Evolutionary conservation across 2,797 vertebrate genomes (phyloP).

Genomic region (Petrocephalus schoutedeni): DNA sequence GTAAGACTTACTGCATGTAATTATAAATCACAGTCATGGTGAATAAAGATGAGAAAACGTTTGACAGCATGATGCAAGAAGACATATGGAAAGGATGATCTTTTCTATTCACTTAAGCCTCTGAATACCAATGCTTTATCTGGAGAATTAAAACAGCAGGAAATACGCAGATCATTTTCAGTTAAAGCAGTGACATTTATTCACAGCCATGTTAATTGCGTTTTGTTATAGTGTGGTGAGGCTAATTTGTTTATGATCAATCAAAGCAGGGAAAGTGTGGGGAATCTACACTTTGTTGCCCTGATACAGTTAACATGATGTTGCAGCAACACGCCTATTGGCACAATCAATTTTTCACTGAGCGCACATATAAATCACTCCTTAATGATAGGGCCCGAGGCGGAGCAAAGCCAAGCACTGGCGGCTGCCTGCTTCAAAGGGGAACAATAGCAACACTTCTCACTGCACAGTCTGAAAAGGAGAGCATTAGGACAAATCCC

Average conservation of each 20-base stretch:
- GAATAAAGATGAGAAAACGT: background rate
- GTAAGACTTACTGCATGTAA: background rate
- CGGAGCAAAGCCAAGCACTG: background rate
- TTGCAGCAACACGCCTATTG: slow-evolving; percentile 50
- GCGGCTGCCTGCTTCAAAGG: slow-evolving; percentile 10
- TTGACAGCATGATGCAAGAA: slow-evolving; percentile 27
- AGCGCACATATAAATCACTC: slow-evolving; percentile 55
- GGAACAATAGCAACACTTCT: background rate
- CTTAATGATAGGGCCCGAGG: slow-evolving; percentile 43
- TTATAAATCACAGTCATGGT: background rate
- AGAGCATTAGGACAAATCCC: background rate
- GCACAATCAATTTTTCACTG: slow-evolving; percentile 48
- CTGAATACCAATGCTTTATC: background rate
- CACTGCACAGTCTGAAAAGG: background rate
- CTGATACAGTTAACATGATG: slow-evolving; percentile 42
- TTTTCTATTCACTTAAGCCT: background rate
- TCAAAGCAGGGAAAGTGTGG: slow-evolving; percentile 45
- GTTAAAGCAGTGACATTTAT: slow-evolving; percentile 17
- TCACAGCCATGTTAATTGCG: slow-evolving; percentile 23
- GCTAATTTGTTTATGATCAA: slow-evolving; percentile 51
- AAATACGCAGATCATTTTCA: slow-evolving; percentile 4
- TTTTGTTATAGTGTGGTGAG: slow-evolving; percentile 32
- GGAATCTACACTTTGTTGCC: slow-evolving; percentile 31
- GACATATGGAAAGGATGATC: slow-evolving; percentile 30
- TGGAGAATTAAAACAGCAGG: slow-evolving; percentile 29